Evolutionary conservation across 2,888 invertebrate species (phyloP), one percentile per base, ranked within the genome.

Genomic region (Tethea ocularis): DNA sequence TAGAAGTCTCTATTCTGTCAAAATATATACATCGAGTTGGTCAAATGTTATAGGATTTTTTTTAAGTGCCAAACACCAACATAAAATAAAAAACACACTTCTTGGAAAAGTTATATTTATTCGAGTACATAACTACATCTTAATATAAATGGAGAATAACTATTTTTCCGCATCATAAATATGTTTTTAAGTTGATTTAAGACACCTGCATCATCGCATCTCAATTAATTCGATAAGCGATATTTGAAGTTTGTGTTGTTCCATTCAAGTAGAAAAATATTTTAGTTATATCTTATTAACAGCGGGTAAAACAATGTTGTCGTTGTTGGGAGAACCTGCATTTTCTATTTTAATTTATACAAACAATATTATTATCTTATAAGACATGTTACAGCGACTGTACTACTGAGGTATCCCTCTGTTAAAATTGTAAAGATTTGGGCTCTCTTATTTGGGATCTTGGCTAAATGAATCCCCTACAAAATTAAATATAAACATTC

Each of bases 81-180:
- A 38, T 26, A 52, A 29, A 17, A 76, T 75, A 77, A 77, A n/a
- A 77, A 75, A 68, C 71, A 65, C 63, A 66, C 64, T 64, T 78
- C 83, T 88, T 88, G 88, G 88, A 93, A 93, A 93, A 92, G 90
- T 93, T 91, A 93, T 90, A 93, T 93, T 93, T 93, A 93, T 93
- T 93, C 92, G 93, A 93, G 93, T 93, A 93, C 90, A 93, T 93
- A 93, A 92, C 93, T 93, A 93, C 93, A 93, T 85, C 93, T 93
- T 93, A 93, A 88, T 87, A 89, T 88, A 90, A 89, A 90, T 90
- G 88, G 87, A 91, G 89, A 90, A 88, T 89, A 89, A 87, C 89
- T 91, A 92, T 90, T 84, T 33, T 88, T 89, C 88, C 89, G 88
- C 88, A 78, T 82, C 90, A 91, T 92, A 92, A 92, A 93, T 92